Evolutionary conservation across 2,797 vertebrate species (phyloP).

Genomic region (Ctenosaura bakeri): DNA sequence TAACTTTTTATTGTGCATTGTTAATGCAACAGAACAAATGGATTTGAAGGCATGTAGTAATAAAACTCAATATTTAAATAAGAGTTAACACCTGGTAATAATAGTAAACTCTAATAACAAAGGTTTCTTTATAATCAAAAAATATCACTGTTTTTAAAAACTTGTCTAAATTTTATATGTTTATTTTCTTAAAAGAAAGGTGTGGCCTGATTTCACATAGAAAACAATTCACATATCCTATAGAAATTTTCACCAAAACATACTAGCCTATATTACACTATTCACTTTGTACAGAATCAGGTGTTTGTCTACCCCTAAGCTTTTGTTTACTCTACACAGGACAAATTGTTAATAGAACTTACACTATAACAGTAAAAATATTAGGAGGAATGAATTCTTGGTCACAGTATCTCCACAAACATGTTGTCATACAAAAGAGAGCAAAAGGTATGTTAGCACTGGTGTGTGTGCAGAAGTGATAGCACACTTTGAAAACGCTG

Average conservation of each 20-base stretch:
- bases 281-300: conserved; percentile 78
- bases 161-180: conserved; percentile 71
- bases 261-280: conserved; percentile 84
- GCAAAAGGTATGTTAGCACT: conserved; percentile 81
- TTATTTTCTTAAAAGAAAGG: conserved; percentile 82
- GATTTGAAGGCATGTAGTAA: conserved; percentile 83
- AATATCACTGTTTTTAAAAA: conserved; percentile 85
- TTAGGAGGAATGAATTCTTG: conserved; percentile 78
- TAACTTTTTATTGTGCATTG: conserved; percentile 84
- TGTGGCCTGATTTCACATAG: conserved; percentile 79
- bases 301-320: conserved; percentile 77
- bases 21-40: conserved; percentile 83
- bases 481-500: conserved; percentile 73
- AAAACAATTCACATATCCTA: conserved; percentile 84
- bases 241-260: conserved; percentile 84
- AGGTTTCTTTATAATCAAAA: conserved; percentile 84
- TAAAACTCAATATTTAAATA: conserved; percentile 84
- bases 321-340: conserved; percentile 81
- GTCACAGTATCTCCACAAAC: conserved; percentile 84
- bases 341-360: conserved; percentile 83
- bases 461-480: conserved; percentile 66
- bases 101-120: conserved; percentile 85
- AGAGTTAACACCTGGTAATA: conserved; percentile 78
- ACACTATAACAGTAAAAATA: conserved; percentile 85
- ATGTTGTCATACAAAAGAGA: conserved; percentile 83